These are phyloP conservation scores for Proterorhinus semilunaris DNA, from an alignment of 2,113 vertebrate genomes.

Conservation along the genomic window DNA sequence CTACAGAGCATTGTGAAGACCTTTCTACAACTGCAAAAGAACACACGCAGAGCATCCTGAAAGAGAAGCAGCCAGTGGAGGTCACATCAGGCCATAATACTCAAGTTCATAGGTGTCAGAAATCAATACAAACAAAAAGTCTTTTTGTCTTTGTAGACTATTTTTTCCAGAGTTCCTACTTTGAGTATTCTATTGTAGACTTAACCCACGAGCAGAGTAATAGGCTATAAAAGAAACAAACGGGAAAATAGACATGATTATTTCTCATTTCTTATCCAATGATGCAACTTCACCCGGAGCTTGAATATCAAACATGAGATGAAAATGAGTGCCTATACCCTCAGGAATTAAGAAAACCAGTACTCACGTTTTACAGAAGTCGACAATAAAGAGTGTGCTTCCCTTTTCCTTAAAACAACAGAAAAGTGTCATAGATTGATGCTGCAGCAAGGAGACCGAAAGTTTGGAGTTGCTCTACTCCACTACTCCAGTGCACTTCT, in stretches of 20 bases:
- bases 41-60: neutral
- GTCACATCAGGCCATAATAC: constrained; percentile 1
- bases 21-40: neutral
- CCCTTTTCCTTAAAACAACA: neutral
- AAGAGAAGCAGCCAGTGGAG: neutral
- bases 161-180: no score
- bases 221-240: no score
- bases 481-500: neutral
- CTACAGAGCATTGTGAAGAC: neutral
- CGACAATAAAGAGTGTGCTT: neutral
- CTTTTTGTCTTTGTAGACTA: neutral
- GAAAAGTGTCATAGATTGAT: neutral
- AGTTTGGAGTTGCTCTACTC: constrained; percentile 6
- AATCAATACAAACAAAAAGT: no score
- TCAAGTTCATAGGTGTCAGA: neutral
- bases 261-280: no score
- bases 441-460: neutral
- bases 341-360: no score
- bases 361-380: constrained; percentile 28
- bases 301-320: neutral
- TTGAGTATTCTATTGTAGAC: no score
- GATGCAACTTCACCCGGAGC: neutral
- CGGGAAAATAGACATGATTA: no score
- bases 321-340: no score
- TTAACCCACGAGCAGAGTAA: no score